Evolutionary conservation across 2,888 invertebrate genomes (phyloP), one percentile per base, ranked within the genome.

Genomic region (Acleris literana): DNA sequence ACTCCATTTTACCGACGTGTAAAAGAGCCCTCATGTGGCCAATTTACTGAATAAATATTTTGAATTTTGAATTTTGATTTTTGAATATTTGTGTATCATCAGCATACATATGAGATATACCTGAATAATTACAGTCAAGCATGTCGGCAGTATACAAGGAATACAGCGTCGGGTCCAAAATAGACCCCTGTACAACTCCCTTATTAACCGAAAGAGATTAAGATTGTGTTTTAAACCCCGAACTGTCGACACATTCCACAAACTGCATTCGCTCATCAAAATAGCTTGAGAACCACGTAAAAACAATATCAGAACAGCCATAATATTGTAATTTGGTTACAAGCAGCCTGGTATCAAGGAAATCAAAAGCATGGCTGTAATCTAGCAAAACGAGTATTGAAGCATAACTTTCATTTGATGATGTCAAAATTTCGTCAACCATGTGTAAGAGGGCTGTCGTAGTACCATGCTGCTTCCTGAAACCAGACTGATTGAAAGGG

Each of bases 111-210:
- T 22, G 22, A 22, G 22, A 22, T 22, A 22, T 22, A 22, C 22
- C 4, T 22, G 22, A 22, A 22, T 22, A 22, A 22, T 2, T 6
- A 25, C 25, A 25, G 6, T 25, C 25, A 25, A 25, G 25, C 25
- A 25, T 6, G 6, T 25, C 25, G 25, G 6, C 25, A 25, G 25
- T 25, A 25, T 25, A 25, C 25, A 25, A 25, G 25, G 25, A 25
- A 25, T 25, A 25, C 25, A 25, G 25, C 25, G 25, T 25, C 6
- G 25, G 63, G 16, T 51, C 55, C 46, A 55, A n/a, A 6, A 55
- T 49, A 20, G 63, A 55, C 2, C 62, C 63, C 46, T 63, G 49
- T 13, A 63, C 22, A 9, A 56, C 55, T 5, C 63, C 63, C 20
- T 7, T 52, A 9, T 13, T 5, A 4, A 63, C 39, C 39, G 20